Evolutionary conservation across 2,113 vertebrate species (phyloP), one percentile per base, ranked within the genome.

Genomic region (Australoheros scitulus): DNA sequence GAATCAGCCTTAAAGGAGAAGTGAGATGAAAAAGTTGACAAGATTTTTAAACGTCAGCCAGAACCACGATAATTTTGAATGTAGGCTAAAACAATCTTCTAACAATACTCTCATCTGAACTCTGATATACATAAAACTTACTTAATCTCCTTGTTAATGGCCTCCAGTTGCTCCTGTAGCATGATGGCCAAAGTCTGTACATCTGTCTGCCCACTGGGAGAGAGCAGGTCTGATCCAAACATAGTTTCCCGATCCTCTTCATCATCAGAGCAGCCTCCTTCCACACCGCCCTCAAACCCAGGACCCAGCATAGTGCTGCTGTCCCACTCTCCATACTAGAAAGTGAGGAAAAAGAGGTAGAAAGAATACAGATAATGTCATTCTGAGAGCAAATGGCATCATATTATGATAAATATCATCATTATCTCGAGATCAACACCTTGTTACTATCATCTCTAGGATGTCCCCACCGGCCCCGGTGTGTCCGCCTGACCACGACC

Each of bases 101-200:
- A 8, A 22, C 58, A 64, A 50, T 5, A 82, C 26, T 52, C 38
- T n/a, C 2, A 32, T 70, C 50, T 29, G 18, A 41, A 59, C 26
- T 36, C 11, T 43, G 22, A 56, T 3, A 6, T 15, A 36, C 41
- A 34, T 50, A 22, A 24, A n/a, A 78, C 96, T 92, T 88, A 98
- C 97, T 98, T 97, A 91, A 98, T 98, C 93, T 98, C 97, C 87
- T 98, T 97, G 94, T 98, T 98, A 88, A 98, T 98, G 87, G 97
- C 97, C 87, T 98, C 97, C 86, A 98, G 95, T 91, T 98, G 97
- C 81, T 98, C 97, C 93, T 98, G 97, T 17, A 98, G 95, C 97
- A 98, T 97, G 85, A 98, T 97, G 88, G 97, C 97, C 61, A 98
- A 93, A 0, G 97, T 98, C 93, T 98, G 97, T 26, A 98, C 97